Base-by-base conservation (phyloP, 2,797 vertebrate species). In the Galagoides demidoff region DNA sequence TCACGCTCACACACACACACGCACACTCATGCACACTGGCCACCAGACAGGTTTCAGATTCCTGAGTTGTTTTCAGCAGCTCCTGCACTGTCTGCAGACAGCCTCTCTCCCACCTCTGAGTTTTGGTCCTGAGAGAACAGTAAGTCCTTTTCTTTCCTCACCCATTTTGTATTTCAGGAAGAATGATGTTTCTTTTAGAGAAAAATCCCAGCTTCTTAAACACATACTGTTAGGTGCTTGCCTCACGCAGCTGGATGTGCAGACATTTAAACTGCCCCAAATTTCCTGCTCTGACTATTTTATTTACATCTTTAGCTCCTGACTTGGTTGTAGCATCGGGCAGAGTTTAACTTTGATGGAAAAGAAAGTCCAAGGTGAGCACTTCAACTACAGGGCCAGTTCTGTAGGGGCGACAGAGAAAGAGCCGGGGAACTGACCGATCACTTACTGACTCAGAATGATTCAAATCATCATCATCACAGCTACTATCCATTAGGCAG, bases 151-250 rank as follows among this genome's bases (percentile, higher is more conserved):
- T 49, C 7, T 79, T 83, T 59, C 7, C 25, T 78, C 23, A 59
- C 13, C 89, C 23, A 64, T 64, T 71, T 63, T 64, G 7, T 31
- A 66, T 39, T 14, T n/a, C 63, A 84, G 63, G 45, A 92, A 71
- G 29, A 89, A 64, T 43, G 37, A 5, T 49, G 29, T 92, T 92
- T 83, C 39, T 66, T 95, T 83, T 45, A 86, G 45, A 89, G 55
- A 71, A 82, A 81, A 90, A 8, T 34, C 2, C 16, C 17, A n/a
- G 66, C 49, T 85, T 81, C 74, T n/a, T 34, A 59, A n/a, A n/a
- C 12, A 59, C 9, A 6, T 22, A 70, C 5, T 63, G 37, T 73
- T 83, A 76, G 43, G 59, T 39, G 77, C 27, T 71, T 59, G 39
- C 43, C 23, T 77, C 3, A 57, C 14, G 17, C 19, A n/a, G 7